Percentiles rank a stretch among this genome's conserved stretches.
Conservation (phyloP, 2,888 invertebrate species). For the Orthonevra nobilis region DNA sequence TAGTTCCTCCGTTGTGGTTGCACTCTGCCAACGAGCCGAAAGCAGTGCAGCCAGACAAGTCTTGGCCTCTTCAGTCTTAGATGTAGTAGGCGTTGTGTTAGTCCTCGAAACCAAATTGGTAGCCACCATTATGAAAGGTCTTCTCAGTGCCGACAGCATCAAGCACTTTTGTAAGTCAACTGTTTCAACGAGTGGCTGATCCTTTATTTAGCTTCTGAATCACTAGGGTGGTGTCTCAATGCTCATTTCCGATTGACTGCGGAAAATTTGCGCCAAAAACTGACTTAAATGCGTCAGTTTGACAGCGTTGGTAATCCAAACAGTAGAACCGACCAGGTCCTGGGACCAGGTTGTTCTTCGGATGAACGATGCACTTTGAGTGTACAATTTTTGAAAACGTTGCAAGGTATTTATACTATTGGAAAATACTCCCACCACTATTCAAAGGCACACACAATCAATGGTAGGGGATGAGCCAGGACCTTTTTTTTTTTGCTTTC, state of each 20-base stretch:
- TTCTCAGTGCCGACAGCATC: conserved; percentile 18
- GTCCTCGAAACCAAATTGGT: conserved; percentile 32
- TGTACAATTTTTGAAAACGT: conserved; percentile 45
- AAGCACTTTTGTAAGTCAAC: conserved; percentile 3
- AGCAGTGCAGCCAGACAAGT: conserved; percentile 33
- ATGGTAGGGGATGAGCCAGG: conserved; percentile 20
- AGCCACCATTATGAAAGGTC: conserved; percentile 12
- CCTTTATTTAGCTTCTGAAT: conserved; percentile 30
- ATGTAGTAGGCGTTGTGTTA: conserved; percentile 38
- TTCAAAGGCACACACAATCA: background rate
- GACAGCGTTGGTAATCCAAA: conserved; percentile 8
- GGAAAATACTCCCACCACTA: conserved; percentile 39
- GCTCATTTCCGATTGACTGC: conserved; percentile 45
- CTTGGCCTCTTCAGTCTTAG: conserved; percentile 52
- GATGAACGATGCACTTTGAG: conserved; percentile 65
- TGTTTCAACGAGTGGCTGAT: background rate
- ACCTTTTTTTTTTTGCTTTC: conserved; percentile 45
- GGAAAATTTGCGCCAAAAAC: conserved; percentile 18
- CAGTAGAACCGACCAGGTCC: conserved; percentile 29
- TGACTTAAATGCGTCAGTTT: conserved; percentile 9
- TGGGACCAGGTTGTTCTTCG: conserved; percentile 54
- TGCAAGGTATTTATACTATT: conserved; percentile 53
- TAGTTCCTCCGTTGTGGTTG: conserved; percentile 59
- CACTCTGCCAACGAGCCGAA: background rate
- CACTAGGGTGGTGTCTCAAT: conserved; percentile 64